Conservation (phyloP, 2,113 vertebrate genomes). For the Corythornis cristatus region DNA sequence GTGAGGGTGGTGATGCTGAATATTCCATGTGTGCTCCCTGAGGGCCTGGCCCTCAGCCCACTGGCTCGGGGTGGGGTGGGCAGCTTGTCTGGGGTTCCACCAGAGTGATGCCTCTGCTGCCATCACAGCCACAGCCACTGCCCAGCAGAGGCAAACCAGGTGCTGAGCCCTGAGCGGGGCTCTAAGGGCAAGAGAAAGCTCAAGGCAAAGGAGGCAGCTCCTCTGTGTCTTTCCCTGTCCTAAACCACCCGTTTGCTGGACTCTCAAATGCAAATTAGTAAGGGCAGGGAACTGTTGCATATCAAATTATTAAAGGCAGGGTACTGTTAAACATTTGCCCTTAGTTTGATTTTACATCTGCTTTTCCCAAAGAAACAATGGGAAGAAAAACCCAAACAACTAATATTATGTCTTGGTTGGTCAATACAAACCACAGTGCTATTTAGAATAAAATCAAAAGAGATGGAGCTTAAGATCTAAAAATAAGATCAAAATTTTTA, state of each 20-base stretch:
- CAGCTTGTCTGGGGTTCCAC: background rate
- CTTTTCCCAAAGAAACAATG: background rate
- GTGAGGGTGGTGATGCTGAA: fast-evolving
- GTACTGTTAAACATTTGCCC: background rate
- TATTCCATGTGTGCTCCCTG: background rate
- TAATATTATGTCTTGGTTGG: background rate
- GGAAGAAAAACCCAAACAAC: background rate
- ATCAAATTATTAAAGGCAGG: background rate
- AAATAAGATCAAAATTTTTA: background rate
- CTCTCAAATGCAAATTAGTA: background rate
- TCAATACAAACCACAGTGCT: background rate
- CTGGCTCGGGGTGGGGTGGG: background rate
- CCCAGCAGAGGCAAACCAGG: background rate
- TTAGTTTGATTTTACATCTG: background rate
- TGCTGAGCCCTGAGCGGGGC: background rate
- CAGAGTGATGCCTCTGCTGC: background rate
- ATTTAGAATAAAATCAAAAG: background rate
- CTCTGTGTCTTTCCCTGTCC: background rate
- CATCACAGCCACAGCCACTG: fast-evolving
- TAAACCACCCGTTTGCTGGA: background rate
- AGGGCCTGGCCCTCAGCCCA: background rate
- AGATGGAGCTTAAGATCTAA: background rate
- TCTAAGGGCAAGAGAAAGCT: background rate
- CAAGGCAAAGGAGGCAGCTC: background rate
- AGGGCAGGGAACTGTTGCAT: background rate